phyloP scores from a whole-genome alignment of 1,140 invertebrate species.

The Eufriesea mexicana region DNA sequence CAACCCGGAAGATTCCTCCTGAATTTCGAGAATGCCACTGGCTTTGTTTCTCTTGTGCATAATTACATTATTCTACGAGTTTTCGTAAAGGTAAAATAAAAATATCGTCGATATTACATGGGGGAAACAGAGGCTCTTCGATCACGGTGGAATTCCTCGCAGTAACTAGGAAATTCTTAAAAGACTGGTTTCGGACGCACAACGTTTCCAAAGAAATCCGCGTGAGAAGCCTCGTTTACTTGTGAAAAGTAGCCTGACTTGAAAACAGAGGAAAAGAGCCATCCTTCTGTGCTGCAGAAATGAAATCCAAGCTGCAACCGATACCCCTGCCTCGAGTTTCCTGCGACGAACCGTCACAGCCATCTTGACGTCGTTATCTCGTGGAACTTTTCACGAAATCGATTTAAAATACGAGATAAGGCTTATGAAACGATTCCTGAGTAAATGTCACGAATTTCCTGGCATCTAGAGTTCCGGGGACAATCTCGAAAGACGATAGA shows the following conservation, averaged over 20 bases:
- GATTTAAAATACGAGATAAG: no score
- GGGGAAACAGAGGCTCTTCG: not conserved
- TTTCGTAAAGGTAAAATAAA: not conserved
- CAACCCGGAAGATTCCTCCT: no score
- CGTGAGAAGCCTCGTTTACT: constrained; percentile 13
- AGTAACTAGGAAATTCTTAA: not conserved
- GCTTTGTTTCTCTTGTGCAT: no score
- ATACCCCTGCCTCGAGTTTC: not conserved
- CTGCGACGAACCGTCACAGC: not conserved
- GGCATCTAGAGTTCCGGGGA: not conserved
- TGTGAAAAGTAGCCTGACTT: not conserved
- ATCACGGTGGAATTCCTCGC: not conserved
- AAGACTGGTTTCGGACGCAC: not conserved
- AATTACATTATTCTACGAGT: no score
- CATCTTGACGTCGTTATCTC: not conserved
- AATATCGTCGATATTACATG: no score
- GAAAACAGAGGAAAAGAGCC: not conserved
- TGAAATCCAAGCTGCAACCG: not conserved
- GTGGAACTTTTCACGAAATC: not conserved
- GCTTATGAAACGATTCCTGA: not conserved
- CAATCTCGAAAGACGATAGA: no score
- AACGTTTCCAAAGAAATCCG: constrained; percentile 11
- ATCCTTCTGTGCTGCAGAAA: not conserved
- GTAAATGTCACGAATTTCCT: not conserved
- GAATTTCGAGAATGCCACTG: no score